Conservation (phyloP, 2,888 invertebrate species). For the Cordilura impudica region DNA sequence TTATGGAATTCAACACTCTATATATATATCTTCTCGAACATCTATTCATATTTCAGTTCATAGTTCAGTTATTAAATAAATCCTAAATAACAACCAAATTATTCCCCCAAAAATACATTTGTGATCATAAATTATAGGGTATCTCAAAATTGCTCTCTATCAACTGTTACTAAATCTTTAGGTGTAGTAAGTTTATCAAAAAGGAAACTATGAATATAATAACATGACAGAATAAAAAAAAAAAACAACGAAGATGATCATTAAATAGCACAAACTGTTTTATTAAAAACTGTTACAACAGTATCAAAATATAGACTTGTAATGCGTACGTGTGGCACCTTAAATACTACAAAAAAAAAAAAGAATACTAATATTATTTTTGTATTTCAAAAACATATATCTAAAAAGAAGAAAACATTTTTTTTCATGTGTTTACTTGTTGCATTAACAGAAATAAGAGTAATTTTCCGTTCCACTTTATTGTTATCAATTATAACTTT, state of each 20-base stretch:
- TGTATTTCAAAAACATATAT: conserved; percentile 15
- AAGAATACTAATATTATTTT: background rate
- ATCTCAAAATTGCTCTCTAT: too few relatives aligned
- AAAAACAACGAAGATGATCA: conserved; percentile 39
- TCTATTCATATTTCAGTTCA: too few relatives aligned
- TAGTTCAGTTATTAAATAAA: too few relatives aligned
- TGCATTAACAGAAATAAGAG: conserved; percentile 40
- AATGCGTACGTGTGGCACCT: conserved; percentile 63
- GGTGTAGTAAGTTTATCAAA: background rate
- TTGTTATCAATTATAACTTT: conserved; percentile 37
- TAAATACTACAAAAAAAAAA: conserved; percentile 46
- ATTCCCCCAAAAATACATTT: too few relatives aligned
- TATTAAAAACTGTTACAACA: conserved; percentile 53
- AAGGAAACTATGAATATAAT: conserved; percentile 42
- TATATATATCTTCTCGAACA: too few relatives aligned
- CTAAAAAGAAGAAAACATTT: background rate
- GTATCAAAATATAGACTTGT: conserved; percentile 22
- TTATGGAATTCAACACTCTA: too few relatives aligned
- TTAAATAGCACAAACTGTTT: conserved; percentile 51
- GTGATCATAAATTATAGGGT: too few relatives aligned
- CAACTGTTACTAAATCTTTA: too few relatives aligned
- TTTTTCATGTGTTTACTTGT: too few relatives aligned
- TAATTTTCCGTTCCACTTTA: conserved; percentile 49
- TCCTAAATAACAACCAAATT: too few relatives aligned
- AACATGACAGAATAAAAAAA: conserved; percentile 31